phyloP scores from a whole-genome alignment of 2,888 invertebrate species.

The Macrosiphum euphorbiae region DNA sequence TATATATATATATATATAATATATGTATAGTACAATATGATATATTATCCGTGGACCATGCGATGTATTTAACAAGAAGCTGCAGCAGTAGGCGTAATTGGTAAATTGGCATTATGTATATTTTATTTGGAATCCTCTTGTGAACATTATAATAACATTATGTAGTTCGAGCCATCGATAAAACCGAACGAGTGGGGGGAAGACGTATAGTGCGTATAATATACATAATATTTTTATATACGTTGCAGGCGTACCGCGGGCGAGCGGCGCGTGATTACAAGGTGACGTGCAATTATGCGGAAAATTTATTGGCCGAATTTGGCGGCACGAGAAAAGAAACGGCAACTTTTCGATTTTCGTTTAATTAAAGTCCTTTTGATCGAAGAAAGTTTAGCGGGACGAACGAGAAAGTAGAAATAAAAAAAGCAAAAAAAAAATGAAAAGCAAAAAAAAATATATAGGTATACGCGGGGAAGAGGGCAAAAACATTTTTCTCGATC shows the following conservation, averaged over 20 bases:
- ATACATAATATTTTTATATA: slow-evolving; percentile 21
- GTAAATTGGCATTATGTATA: slow-evolving; percentile 44
- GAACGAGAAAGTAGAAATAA: slow-evolving; percentile 44
- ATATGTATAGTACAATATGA: not conserved
- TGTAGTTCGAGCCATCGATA: slow-evolving; percentile 6
- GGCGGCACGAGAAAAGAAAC: not conserved
- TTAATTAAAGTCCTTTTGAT: slow-evolving; percentile 65
- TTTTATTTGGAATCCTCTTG: not conserved
- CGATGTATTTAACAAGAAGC: slow-evolving; percentile 32
- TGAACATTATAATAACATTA: not conserved
- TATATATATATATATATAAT: not conserved
- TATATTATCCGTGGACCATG: not conserved
- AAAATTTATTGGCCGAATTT: slow-evolving; percentile 60
- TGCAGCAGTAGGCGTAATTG: slow-evolving; percentile 7
- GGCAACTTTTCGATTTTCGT: slow-evolving; percentile 57
- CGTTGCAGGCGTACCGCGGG: not conserved
- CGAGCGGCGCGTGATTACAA: slow-evolving; percentile 51
- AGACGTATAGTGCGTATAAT: not conserved
- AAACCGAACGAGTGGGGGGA: not conserved
- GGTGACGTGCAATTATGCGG: slow-evolving; percentile 53
- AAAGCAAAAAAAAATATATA: not conserved
- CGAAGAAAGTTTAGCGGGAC: slow-evolving; percentile 61
- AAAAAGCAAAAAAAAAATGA: not conserved
- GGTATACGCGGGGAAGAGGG: not conserved
- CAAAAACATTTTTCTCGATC: slow-evolving; percentile 60